Evolutionary conservation across 2,888 invertebrate species (phyloP).

Genomic region (Spatulosminthurus flaviceps): DNA sequence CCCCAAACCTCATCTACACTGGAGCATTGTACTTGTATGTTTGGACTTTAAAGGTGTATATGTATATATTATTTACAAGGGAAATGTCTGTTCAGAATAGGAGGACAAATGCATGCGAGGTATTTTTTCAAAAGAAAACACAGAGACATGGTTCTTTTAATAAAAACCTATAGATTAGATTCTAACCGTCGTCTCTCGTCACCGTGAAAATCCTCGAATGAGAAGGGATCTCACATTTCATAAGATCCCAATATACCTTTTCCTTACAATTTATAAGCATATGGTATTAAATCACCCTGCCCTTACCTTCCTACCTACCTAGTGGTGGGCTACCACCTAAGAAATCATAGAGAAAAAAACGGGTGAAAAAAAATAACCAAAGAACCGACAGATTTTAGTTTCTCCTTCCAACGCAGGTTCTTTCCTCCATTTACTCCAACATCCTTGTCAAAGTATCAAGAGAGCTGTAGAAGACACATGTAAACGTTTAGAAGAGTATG

Average conservation of each 20-base stretch:
- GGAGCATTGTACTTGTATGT: no score
- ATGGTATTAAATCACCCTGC: neutral
- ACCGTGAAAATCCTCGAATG: conserved; percentile 27
- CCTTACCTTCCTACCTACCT: neutral
- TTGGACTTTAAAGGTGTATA: neutral
- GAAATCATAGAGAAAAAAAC: neutral
- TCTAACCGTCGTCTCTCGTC: conserved; percentile 29
- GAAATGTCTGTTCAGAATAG: neutral
- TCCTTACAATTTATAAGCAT: conserved; percentile 7
- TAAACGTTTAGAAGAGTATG: no score
- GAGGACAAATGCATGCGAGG: neutral
- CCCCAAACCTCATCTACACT: no score
- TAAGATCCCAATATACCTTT: conserved; percentile 9
- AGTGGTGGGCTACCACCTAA: neutral
- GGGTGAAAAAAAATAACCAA: neutral
- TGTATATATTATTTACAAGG: neutral
- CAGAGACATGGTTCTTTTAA: conserved; percentile 21
- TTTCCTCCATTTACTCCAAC: no score
- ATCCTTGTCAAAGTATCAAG: no score
- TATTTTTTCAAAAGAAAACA: conserved; percentile 18
- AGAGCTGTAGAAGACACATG: no score
- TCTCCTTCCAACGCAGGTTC: neutral
- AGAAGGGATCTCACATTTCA: conserved; percentile 23
- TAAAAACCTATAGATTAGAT: conserved; percentile 24
- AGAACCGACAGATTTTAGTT: no score